A percentile compares a stretch with the other conserved stretches of the same genome.
These are phyloP conservation scores for Zophobas morio DNA, from an alignment of 1,140 invertebrate species.

Conservation along the genomic window DNA sequence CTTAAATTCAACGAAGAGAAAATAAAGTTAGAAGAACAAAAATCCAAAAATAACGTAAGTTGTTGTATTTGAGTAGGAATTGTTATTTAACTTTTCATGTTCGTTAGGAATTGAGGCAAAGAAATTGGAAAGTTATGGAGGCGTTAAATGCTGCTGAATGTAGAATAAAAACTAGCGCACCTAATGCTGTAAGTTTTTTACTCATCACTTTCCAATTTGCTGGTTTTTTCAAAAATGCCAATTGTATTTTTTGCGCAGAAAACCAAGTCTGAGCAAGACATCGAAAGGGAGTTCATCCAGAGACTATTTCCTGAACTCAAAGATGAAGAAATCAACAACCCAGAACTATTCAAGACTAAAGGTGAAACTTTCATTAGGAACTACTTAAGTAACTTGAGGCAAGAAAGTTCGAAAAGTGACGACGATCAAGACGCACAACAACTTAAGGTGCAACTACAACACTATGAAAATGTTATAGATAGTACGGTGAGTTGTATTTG, in stretches of 20 bases:
- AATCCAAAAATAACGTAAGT: slow-evolving; percentile 85
- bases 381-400: slow-evolving; percentile 48
- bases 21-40: slow-evolving; percentile 73
- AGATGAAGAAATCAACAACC: slow-evolving; percentile 42
- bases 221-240: slow-evolving; percentile 16
- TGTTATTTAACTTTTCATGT: slow-evolving; percentile 11
- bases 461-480: slow-evolving; percentile 82
- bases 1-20: slow-evolving; percentile 69
- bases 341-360: slow-evolving; percentile 40
- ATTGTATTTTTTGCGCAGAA: slow-evolving; percentile 63
- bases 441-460: slow-evolving; percentile 76
- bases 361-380: slow-evolving; percentile 51
- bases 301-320: slow-evolving; percentile 75
- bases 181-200: slow-evolving; percentile 12
- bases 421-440: slow-evolving; percentile 67
- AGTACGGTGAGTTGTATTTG: slow-evolving; percentile 76
- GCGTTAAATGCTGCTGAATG: slow-evolving; percentile 79
- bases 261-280: slow-evolving; percentile 71
- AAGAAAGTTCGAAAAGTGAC: slow-evolving; percentile 41
- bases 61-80: slow-evolving; percentile 42
- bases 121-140: slow-evolving; percentile 92
- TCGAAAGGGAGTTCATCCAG: slow-evolving; percentile 72
- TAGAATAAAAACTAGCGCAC: slow-evolving; percentile 53
- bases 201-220: slow-evolving; percentile 62
- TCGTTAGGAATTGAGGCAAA: slow-evolving; percentile 82